Base-by-base conservation (phyloP, 2,113 vertebrate species). In the Caloenas nicobarica region DNA sequence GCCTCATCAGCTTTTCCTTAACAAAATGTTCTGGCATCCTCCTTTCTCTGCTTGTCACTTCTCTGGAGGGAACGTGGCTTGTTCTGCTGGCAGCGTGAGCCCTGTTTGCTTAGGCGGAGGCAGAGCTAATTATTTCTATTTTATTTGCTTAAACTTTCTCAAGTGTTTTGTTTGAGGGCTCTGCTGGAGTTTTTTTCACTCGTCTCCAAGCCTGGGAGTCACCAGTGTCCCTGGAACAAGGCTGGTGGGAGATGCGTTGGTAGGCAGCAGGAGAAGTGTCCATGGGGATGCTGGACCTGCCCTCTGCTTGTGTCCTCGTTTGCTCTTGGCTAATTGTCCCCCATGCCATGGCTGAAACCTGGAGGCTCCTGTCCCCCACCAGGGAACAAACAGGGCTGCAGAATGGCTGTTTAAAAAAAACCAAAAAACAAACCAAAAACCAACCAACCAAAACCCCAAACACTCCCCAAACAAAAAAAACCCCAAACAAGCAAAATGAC, bases 11-110 rank as follows among this genome's bases (percentile, higher is more conserved):
- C 77, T 81, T 79, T 18, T 9, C 71, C 90, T 89, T 88, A 29
- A 90, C 95, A 93, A 93, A 93, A 95, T 93, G 93, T 95, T 97
- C 95, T 95, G 94, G 92, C 91, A 84, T 84, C 86, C 81, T 96
- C 83, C 77, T 7, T 77, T 88, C 77, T 81, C 95, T 81, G 68
- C 94, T 81, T 93, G 91, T 97, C 86, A 48, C 95, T 92, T 91
- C 89, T 93, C 60, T 1, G 26, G 91, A 68, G 93, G 93, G 86
- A 95, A 95, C 2, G 48, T 92, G 86, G 86, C 91, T 95, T 17
- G 72, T 93, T 91, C 91, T 40, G 61, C 89, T 91, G 93, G 93
- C 94, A 96, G 91, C 25, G 0, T 74, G 73, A 96, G 91, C 73
- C 86, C 70, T 89, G 91, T 86, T 95, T 95, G 72, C 86, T 92